These are phyloP conservation scores for Speoplatyrhinus poulsoni DNA, from an alignment of 2,113 vertebrate species.

Conservation along the genomic window DNA sequence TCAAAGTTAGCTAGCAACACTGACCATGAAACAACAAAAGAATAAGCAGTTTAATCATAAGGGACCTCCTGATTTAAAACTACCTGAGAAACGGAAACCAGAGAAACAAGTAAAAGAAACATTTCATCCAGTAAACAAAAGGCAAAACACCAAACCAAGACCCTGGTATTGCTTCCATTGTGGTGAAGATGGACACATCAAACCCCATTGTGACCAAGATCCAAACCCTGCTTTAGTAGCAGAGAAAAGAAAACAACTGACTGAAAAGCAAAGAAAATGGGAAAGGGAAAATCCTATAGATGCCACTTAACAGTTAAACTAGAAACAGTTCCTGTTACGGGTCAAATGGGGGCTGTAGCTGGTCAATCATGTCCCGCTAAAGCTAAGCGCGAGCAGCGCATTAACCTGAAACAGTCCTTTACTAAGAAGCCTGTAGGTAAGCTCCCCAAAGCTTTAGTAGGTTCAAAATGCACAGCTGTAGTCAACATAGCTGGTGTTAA, in stretches of 20 bases:
- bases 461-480: background rate
- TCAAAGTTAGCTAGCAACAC: too few species aligned
- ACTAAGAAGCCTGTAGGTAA: too few species aligned
- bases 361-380: background rate
- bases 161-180: slow-evolving; percentile 6
- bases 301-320: background rate
- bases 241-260: slow-evolving; percentile 9
- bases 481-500: background rate
- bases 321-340: background rate
- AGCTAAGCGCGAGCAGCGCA: background rate
- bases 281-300: background rate
- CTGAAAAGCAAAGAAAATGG: slow-evolving; percentile 7
- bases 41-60: too few species aligned
- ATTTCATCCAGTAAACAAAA: background rate
- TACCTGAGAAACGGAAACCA: background rate
- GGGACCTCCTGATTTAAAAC: too few species aligned
- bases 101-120: background rate
- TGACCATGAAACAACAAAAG: too few species aligned
- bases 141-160: too few species aligned
- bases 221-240: slow-evolving; percentile 9
- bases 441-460: slow-evolving; percentile 6
- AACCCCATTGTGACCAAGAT: slow-evolving; percentile 1
- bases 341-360: background rate
- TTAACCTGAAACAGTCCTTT: too few species aligned
- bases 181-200: slow-evolving; percentile 9